phyloP scores from a whole-genome alignment of 1,140 invertebrate genomes.

The Adoxophyes honmai region DNA sequence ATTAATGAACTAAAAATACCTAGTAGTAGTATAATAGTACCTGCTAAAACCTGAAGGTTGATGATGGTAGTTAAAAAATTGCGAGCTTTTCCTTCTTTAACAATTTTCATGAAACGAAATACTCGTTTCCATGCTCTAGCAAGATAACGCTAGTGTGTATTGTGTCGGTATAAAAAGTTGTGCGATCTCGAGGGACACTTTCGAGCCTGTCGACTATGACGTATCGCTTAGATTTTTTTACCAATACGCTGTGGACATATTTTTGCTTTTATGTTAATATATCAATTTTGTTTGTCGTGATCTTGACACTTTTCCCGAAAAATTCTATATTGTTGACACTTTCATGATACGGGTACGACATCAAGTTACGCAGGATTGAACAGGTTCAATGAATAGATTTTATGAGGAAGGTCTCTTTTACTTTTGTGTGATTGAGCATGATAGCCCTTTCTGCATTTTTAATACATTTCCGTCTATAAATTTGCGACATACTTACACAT shows the following conservation, averaged over 20 bases:
- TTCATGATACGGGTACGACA: conserved; percentile 29
- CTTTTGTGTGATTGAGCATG: too few relatives aligned
- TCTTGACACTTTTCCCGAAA: conserved; percentile 37
- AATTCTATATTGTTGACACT: conserved; percentile 35
- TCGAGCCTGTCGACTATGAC: conserved; percentile 67
- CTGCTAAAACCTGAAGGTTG: too few relatives aligned
- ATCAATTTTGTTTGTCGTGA: conserved; percentile 66
- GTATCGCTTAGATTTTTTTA: conserved; percentile 70
- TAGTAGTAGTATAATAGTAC: too few relatives aligned
- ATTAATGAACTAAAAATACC: too few relatives aligned
- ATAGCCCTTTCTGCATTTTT: too few relatives aligned
- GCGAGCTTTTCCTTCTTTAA: too few relatives aligned
- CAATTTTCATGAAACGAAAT: too few relatives aligned
- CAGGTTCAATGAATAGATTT: background rate
- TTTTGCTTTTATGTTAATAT: conserved; percentile 74
- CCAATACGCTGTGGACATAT: conserved; percentile 64
- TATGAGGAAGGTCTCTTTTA: background rate
- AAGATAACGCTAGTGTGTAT: conserved; percentile 22
- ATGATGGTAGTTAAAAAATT: too few relatives aligned
- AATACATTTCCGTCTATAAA: too few relatives aligned
- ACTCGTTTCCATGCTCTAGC: background rate
- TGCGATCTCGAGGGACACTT: conserved; percentile 54
- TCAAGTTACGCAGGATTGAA: background rate
- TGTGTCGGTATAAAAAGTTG: conserved; percentile 44
- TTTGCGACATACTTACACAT: too few relatives aligned